A percentile compares a stretch with the other conserved stretches of the same genome.
Evolutionary conservation across 2,888 invertebrate genomes (phyloP).

Genomic region (Celastrina argiolus): DNA sequence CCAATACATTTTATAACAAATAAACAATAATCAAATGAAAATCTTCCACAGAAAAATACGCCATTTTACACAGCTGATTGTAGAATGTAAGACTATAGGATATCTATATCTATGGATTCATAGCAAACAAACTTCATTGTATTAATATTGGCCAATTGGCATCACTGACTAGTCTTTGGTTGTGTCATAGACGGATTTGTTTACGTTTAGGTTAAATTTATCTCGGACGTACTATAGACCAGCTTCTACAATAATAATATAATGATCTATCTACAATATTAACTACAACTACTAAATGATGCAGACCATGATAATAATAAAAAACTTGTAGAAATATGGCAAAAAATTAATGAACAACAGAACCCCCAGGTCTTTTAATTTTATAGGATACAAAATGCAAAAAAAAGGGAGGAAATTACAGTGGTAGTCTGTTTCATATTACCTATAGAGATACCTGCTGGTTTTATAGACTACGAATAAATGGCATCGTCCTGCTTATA

Average conservation of each 20-base stretch:
- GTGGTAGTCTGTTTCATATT: slow-evolving; percentile 23
- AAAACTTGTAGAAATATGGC: neutral
- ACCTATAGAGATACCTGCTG: slow-evolving; percentile 49
- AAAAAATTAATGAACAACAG: slow-evolving; percentile 6
- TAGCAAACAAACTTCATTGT: no score
- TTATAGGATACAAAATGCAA: slow-evolving; percentile 13
- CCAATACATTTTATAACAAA: no score
- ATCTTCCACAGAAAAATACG: no score
- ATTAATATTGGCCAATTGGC: no score
- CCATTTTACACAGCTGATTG: no score
- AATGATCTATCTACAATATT: neutral
- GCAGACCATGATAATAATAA: neutral
- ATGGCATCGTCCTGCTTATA: slow-evolving; percentile 70
- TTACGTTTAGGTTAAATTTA: no score
- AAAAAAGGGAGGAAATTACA: slow-evolving; percentile 12
- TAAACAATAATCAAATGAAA: no score
- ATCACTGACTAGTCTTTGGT: no score
- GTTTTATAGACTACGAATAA: slow-evolving; percentile 72
- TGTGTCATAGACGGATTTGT: no score
- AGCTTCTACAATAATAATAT: neutral
- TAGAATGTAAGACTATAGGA: no score
- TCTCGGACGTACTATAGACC: no score
- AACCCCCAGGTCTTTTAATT: slow-evolving; percentile 7
- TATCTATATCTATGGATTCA: no score
- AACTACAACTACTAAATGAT: neutral